Evolutionary conservation across 2,888 invertebrate species (phyloP).

Genomic region (Lobophora halterata): DNA sequence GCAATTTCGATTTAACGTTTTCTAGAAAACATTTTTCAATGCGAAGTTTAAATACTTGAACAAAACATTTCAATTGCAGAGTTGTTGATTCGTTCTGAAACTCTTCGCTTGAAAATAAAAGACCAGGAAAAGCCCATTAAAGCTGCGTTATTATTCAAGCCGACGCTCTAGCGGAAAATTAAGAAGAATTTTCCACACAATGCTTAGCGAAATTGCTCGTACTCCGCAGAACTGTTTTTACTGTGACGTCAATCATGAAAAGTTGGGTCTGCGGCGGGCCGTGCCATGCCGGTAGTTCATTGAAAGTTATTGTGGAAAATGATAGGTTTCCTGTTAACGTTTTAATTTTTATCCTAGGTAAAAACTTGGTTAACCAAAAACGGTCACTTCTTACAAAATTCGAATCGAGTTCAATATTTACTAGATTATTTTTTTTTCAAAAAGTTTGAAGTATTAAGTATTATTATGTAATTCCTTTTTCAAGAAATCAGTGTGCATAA

Average conservation of each 20-base stretch:
- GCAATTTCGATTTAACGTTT: slow-evolving; percentile 7
- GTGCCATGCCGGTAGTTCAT: slow-evolving; percentile 39
- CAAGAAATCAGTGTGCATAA: slow-evolving; percentile 42
- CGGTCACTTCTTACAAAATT: no score
- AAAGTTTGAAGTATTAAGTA: no score
- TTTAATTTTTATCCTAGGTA: slow-evolving; percentile 24
- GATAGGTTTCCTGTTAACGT: slow-evolving; percentile 25
- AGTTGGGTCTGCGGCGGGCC: slow-evolving; percentile 28
- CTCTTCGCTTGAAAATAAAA: slow-evolving; percentile 51
- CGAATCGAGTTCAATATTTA: no score
- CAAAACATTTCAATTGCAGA: slow-evolving; percentile 29
- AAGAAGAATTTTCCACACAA: slow-evolving; percentile 61
- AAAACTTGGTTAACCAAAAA: no score
- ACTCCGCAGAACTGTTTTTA: slow-evolving; percentile 42
- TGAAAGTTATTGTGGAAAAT: slow-evolving; percentile 45
- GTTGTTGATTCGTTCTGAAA: slow-evolving; percentile 41
- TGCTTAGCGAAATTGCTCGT: slow-evolving; percentile 53
- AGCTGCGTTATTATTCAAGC: slow-evolving; percentile 59
- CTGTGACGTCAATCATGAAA: slow-evolving; percentile 47
- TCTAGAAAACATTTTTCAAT: slow-evolving; percentile 15
- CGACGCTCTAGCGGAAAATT: slow-evolving; percentile 64
- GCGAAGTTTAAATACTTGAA: slow-evolving; percentile 16
- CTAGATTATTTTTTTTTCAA: no score
- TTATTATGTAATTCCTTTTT: slow-evolving; percentile 48
- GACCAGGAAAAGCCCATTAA: slow-evolving; percentile 56